Base-by-base conservation (phyloP, 2,797 vertebrate species). In the Leptodactylus fallax region DNA sequence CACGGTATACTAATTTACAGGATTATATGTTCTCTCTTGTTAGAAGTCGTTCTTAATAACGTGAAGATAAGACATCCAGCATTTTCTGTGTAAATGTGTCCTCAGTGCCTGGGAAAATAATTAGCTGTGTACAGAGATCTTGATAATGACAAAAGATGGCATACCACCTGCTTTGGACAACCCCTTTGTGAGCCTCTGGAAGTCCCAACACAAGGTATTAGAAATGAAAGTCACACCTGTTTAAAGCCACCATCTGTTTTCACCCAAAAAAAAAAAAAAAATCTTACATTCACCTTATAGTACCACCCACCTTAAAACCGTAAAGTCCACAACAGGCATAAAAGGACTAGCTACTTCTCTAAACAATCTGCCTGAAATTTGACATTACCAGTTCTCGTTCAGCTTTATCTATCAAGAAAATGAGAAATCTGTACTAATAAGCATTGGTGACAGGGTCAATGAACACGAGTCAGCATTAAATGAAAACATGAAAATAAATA, bases 231-330 rank as follows among this genome's bases (percentile, higher is more conserved):
- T 93, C 93, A 95, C 95, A 95, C 95, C 95, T 95, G 94, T 94
- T 94, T 95, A 93, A 95, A 95, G 91, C 91, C 94, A 91, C 93
- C 95, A 96, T 95, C 96, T 96, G 95, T 94, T 93, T 91, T 92
- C 92, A 92, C 71, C 1, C 4, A 11, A 72, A 72, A 72, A 36
- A 36, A 71, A 36, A 74, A 74, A 47, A 74, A 92, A 87, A 92
- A 92, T 83, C 93, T 93, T 93, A 61, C 56, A 85, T 61, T 47
- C 67, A 77, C 16, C 53, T 61, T 36, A 47, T 23, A 74, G 21
- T 23, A 23, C 19, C 36, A 12, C 45, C 36, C 0, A 12, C 4
- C 55, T 58, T 1, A 23, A 25, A 49, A 51, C 45, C 8, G 23
- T 19, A 51, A 77, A 23, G 19, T 74, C 27, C 27, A n/a, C 19